Base-by-base conservation (phyloP, 2,888 invertebrate genomes). In the Microctonus hyperodae region DNA sequence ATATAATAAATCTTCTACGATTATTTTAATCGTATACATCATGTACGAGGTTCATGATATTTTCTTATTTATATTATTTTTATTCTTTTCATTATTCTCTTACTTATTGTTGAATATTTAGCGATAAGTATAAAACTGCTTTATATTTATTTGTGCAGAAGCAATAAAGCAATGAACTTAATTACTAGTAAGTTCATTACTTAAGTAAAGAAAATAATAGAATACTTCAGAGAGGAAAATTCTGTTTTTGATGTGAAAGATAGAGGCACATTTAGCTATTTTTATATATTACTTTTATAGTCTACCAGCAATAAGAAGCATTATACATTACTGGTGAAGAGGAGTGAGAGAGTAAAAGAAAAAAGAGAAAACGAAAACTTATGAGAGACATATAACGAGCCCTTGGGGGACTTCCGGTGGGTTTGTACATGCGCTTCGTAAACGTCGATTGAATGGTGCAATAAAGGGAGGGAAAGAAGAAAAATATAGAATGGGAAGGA, bases 371-470 rank as follows among this genome's bases (percentile, higher is more conserved):
- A 13, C 33, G 11, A 35, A 33, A 22, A 59, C 11, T 25, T 40
- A 44, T 40, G 44, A 23, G 16, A 20, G 53, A 28, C n/a, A n/a
- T 31, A 55, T 55, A 55, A 59, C 58, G 53, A 68, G 58, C 31
- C 55, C 62, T 31, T 58, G 62, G 57, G 56, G n/a, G n/a, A 62
- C 28, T 37, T 50, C 23, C 22, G 48, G 35, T 33, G 10, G n/a
- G 58, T 16, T 37, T 16, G 25, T 22, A 31, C 58, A 50, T 25
- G 22, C 59, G 20, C 9, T 44, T 60, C n/a, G 44, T 50, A 60
- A 60, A 60, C 33, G 28, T 50, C 60, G 33, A 50, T 50, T 48
- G 28, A 35, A 59, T 64, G 56, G 28, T 44, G 37, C 33, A 55
- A 31, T 13, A 51, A 9, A 51, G 25, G 59, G 11, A 35, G 5